Conservation (phyloP, 2,797 vertebrate species). For the Aldrovandia affinis region DNA sequence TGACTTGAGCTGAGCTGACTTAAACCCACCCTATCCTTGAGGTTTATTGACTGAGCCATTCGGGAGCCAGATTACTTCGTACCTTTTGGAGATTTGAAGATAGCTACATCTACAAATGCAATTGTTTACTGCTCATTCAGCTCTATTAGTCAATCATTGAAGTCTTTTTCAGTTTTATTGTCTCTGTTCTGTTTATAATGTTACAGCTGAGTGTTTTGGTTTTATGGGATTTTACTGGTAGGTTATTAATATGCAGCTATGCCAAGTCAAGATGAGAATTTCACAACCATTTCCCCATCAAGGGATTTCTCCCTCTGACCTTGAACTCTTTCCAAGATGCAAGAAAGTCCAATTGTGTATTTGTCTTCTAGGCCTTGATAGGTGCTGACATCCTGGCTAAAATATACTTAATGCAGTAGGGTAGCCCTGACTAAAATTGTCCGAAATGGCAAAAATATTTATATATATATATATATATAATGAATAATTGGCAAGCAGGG, state of each 20-base stretch:
- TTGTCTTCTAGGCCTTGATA: background rate
- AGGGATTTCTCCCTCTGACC: background rate
- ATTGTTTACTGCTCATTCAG: background rate
- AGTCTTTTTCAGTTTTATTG: background rate
- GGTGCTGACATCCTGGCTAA: background rate
- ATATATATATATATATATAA: too few species aligned
- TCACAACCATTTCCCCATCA: background rate
- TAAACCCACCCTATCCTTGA: too few species aligned
- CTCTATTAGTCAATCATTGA: background rate
- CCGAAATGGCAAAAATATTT: background rate
- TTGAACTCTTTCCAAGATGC: slow-evolving; percentile 6
- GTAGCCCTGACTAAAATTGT: background rate
- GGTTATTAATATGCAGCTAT: background rate
- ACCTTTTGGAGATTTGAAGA: background rate
- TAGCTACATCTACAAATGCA: background rate
- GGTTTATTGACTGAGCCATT: too few species aligned
- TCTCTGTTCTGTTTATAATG: background rate
- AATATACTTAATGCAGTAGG: background rate
- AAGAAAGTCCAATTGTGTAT: background rate
- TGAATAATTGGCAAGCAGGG: background rate
- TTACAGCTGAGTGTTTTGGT: background rate
- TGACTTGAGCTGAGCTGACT: too few species aligned
- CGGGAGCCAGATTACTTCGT: background rate
- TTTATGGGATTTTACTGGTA: slow-evolving; percentile 3
- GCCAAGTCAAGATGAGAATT: background rate